Base-by-base conservation (phyloP, 2,797 vertebrate genomes). In the Nannoperca australis region DNA sequence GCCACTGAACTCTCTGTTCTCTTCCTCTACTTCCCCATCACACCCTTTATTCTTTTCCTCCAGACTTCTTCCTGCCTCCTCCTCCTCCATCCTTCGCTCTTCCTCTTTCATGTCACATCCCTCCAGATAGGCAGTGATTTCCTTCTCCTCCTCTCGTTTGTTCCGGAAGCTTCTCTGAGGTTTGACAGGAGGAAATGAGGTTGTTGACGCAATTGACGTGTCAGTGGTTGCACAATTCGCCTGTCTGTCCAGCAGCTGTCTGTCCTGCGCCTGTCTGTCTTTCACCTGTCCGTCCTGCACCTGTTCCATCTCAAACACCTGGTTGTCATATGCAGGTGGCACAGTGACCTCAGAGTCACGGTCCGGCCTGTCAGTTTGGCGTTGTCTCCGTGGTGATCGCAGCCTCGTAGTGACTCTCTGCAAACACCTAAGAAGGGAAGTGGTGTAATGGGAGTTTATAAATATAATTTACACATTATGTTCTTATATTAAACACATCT, bases 91-190 rank as follows among this genome's bases (percentile, higher is more conserved):
- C 40, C 2, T 47, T 24, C 22, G 17, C 38, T 74, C 49, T 42
- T 60, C 68, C 53, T 50, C 17, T 45, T 6, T 27, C 8, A 3
- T 15, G 27, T 81, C 72, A 22, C 74, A 78, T 27, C 79, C 76
- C 53, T 91, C 88, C 67, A 90, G 63, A 36, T 90, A 82, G 7
- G 54, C 32, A 0, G 70, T 0, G 3, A 10, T 30, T 5, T 89
- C 60, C 24, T 30, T 1, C 54, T 60, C 27, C 24, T 83, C 63
- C 24, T 56, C 54, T 34, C 3, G 61, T 70, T 85, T 88, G 42
- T 70, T 47, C 58, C 83, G 50, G 75, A 92, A 89, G 81, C 91
- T 93, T 38, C 90, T 88, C 69, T 90, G 78, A 47, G 94, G 85
- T 82, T 95, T 94, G 42, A 36, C 9, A 0, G 91, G 91, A 0